Percentiles rank a stretch among this genome's conserved stretches.
phyloP scores from a whole-genome alignment of 2,797 vertebrate genomes.

The Todus mexicanus region DNA sequence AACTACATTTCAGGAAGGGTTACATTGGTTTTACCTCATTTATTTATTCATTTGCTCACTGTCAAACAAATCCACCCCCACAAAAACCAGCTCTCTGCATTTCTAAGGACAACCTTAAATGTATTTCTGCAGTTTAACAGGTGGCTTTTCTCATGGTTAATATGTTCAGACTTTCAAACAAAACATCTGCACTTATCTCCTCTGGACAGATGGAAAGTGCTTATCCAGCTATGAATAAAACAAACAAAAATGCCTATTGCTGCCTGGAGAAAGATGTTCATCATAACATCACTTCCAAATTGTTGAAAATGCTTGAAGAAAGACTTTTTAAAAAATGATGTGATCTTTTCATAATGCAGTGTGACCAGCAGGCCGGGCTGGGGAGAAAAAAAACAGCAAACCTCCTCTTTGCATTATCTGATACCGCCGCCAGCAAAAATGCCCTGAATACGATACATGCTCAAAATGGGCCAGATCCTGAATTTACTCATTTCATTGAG shows the following conservation, averaged over 20 bases:
- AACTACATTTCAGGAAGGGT: background rate
- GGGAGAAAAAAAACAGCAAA: background rate
- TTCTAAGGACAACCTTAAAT: background rate
- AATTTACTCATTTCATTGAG: background rate
- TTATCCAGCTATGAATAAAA: background rate
- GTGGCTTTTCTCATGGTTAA: background rate
- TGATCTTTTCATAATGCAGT: background rate
- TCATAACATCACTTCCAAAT: background rate
- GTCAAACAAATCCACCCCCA: background rate
- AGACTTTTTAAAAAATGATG: rapidly evolving
- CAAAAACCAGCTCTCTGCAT: background rate
- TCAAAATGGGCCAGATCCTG: background rate
- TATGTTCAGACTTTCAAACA: background rate
- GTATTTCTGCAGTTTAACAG: background rate
- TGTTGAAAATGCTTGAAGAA: background rate
- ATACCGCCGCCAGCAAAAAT: rapidly evolving
- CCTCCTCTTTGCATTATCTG: background rate
- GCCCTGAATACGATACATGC: rapidly evolving
- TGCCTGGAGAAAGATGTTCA: background rate
- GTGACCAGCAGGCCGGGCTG: background rate
- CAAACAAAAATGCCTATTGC: background rate
- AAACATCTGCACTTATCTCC: background rate
- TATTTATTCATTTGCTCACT: background rate
- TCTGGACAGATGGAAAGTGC: background rate
- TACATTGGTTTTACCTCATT: background rate